These are phyloP conservation scores for Falco peregrinus DNA, from an alignment of 2,797 vertebrate species.

Conservation along the genomic window DNA sequence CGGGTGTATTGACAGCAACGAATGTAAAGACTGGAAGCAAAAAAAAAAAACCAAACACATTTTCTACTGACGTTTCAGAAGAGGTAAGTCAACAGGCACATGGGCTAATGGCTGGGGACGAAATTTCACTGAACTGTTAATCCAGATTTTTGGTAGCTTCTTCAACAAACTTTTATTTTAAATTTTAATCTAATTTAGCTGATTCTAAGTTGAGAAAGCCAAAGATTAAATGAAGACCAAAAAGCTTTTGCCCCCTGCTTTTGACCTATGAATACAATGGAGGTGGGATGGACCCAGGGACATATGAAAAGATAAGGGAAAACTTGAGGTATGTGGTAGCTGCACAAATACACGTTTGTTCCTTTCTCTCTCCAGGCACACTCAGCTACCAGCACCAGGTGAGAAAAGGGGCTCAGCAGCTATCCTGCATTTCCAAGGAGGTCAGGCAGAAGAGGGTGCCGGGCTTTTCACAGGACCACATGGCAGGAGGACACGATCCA, in stretches of 20 bases:
- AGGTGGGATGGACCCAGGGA: background rate
- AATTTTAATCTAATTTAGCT: background rate
- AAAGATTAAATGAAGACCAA: background rate
- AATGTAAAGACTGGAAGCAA: background rate
- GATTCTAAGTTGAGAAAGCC: background rate
- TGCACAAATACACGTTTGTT: background rate
- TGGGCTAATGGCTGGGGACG: background rate
- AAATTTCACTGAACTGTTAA: background rate
- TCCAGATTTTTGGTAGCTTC: background rate
- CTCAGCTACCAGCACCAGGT: background rate
- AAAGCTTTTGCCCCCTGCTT: background rate
- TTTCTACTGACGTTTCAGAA: background rate
- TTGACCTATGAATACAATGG: background rate
- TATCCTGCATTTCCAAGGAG: background rate
- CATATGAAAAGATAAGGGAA: background rate
- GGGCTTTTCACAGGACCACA: background rate
- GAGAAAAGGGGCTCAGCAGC: background rate
- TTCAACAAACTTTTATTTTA: background rate
- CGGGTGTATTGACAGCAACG: background rate
- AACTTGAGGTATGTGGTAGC: background rate
- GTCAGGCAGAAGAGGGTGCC: background rate
- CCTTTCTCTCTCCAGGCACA: background rate
- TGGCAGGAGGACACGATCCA: background rate
- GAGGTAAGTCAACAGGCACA: accelerated
- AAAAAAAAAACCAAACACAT: accelerated